Conservation (phyloP, 2,888 invertebrate genomes). For the Amitus sp. region DNA sequence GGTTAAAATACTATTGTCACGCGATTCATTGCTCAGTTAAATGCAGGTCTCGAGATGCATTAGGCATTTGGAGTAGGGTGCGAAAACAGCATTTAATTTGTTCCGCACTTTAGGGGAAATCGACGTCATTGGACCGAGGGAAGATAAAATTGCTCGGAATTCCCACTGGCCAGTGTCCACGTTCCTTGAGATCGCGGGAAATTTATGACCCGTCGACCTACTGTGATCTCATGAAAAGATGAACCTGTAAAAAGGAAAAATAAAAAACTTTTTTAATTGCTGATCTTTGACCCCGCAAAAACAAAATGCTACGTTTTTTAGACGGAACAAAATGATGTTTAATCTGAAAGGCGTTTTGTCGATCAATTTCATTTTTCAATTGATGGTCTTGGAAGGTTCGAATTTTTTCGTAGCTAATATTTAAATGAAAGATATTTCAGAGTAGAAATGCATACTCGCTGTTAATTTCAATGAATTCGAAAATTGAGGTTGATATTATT, state of each 20-base stretch:
- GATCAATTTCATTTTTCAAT: too few species aligned
- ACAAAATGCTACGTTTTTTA: not conserved
- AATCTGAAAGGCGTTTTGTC: too few species aligned
- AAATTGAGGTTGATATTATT: too few species aligned
- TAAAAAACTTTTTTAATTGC: constrained; percentile 27
- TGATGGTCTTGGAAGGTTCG: too few species aligned
- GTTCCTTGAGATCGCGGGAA: constrained; percentile 22
- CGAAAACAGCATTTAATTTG: constrained; percentile 37
- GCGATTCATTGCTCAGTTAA: constrained; percentile 34
- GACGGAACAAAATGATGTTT: too few species aligned
- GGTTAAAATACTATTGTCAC: constrained; percentile 38
- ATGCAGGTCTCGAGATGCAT: constrained; percentile 26
- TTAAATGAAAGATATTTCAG: too few species aligned
- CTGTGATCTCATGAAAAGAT: constrained; percentile 10
- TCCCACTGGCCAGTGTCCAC: constrained; percentile 5
- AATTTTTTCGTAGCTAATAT: too few species aligned
- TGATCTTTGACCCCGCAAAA: not conserved
- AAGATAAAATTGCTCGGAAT: constrained; percentile 28
- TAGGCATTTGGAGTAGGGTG: constrained; percentile 37
- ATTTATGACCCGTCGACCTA: constrained; percentile 34
- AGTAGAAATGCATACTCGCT: too few species aligned
- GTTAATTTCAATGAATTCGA: too few species aligned
- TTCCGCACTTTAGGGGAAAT: constrained; percentile 12
- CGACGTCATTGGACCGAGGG: constrained; percentile 15
- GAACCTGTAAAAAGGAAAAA: not conserved